phyloP scores from a whole-genome alignment of 1,140 invertebrate species.

The Euura lappo region DNA sequence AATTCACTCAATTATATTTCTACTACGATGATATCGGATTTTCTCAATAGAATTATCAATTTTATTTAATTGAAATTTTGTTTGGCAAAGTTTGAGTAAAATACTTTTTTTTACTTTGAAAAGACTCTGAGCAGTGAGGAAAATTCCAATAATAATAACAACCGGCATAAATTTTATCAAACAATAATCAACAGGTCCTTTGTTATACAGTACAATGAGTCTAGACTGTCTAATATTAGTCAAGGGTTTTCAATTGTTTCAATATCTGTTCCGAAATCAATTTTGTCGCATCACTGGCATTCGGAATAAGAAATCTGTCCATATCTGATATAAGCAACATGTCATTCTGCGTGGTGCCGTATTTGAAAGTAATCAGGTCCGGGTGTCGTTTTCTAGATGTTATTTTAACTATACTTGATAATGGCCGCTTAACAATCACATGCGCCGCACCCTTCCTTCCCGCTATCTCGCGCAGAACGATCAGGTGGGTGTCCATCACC shows the following conservation, averaged over 20 bases:
- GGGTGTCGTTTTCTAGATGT: slow-evolving; percentile 93
- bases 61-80: not conserved
- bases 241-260: slow-evolving; percentile 57
- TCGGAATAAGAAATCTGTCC: slow-evolving; percentile 91
- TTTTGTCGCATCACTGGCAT: slow-evolving; percentile 89
- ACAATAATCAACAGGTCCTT: not conserved
- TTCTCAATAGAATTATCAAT: not conserved
- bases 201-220: not conserved
- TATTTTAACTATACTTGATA: slow-evolving; percentile 93
- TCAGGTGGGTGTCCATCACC: slow-evolving; percentile 87
- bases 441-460: slow-evolving; percentile 79
- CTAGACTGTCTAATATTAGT: slow-evolving; percentile 28
- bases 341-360: slow-evolving; percentile 77
- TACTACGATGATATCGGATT: not conserved
- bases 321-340: slow-evolving; percentile 80
- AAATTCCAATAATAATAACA: not conserved
- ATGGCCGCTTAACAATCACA: slow-evolving; percentile 82
- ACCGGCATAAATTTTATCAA: not conserved
- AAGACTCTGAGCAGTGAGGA: not conserved
- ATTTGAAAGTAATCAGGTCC: slow-evolving; percentile 95
- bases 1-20: not conserved
- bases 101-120: not conserved
- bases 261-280: slow-evolving; percentile 76
- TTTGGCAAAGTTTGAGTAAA: not conserved
- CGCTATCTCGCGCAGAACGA: slow-evolving; percentile 83